A percentile compares a stretch with the other conserved stretches of the same genome.
Conservation (phyloP, 2,113 vertebrate genomes). For the Carassius gibelio region DNA sequence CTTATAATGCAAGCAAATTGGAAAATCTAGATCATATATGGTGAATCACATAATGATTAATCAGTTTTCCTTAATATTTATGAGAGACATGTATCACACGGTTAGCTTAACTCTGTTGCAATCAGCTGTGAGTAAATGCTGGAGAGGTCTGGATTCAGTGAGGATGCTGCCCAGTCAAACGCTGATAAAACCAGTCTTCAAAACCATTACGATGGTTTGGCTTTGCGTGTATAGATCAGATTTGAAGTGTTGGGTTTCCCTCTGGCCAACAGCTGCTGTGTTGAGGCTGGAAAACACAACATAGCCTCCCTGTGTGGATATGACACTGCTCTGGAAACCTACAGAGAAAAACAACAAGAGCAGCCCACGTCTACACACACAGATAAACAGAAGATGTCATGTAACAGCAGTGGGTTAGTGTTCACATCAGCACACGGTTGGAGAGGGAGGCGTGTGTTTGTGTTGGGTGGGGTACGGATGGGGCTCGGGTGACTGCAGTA, state of each 20-base stretch:
- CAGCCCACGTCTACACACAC: slow-evolving; percentile 49
- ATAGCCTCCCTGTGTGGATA: slow-evolving; percentile 5
- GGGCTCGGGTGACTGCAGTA: slow-evolving; percentile 50
- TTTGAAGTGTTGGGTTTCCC: not conserved
- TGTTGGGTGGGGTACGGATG: slow-evolving; percentile 50
- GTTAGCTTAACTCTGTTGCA: not conserved
- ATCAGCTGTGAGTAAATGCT: not conserved
- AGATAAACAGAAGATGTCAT: slow-evolving; percentile 51
- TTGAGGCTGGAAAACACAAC: slow-evolving; percentile 51
- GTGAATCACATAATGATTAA: not conserved
- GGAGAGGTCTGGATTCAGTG: not conserved
- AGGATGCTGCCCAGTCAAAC: not conserved
- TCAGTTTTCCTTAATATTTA: not conserved
- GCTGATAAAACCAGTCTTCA: not conserved
- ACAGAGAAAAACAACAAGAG: slow-evolving; percentile 48
- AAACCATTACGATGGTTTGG: not conserved
- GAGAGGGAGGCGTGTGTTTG: slow-evolving; percentile 28
- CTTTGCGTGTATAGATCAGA: not conserved
- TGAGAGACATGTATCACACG: not conserved
- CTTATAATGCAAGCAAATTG: not conserved
- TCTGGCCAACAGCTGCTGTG: slow-evolving; percentile 15
- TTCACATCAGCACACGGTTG: slow-evolving; percentile 16
- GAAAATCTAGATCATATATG: not conserved
- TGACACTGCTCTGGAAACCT: slow-evolving; percentile 54
- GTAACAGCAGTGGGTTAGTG: not conserved